Conservation (phyloP, 2,797 vertebrate species). For the Typhlichthys eigenmanni region DNA sequence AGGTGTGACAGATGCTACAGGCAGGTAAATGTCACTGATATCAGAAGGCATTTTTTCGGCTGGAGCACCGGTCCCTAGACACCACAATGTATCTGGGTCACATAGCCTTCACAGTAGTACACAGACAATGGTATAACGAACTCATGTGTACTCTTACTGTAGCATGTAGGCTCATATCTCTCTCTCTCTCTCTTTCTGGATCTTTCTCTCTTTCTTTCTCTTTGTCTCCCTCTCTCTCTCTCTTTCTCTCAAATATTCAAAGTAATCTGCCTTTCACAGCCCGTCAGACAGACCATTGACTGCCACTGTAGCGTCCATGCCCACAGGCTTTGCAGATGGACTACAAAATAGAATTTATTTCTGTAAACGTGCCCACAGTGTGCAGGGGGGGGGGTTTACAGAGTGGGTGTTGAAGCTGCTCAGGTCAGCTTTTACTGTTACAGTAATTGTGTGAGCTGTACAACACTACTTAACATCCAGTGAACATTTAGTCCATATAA, state of each 20-base stretch:
- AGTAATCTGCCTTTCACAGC: constrained; percentile 57
- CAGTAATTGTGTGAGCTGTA: constrained; percentile 44
- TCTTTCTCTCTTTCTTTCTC: not conserved
- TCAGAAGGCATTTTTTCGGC: constrained; percentile 55
- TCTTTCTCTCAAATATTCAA: constrained; percentile 8
- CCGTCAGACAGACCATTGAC: constrained; percentile 32
- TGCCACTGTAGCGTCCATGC: constrained; percentile 22
- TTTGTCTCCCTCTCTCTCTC: not conserved
- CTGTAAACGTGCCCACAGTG: constrained; percentile 39
- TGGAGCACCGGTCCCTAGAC: constrained; percentile 58
- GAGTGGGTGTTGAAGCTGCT: constrained; percentile 39
- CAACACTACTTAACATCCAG: constrained; percentile 56
- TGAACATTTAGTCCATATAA: constrained; percentile 44
- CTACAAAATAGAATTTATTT: constrained; percentile 39
- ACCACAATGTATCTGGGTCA: constrained; percentile 74
- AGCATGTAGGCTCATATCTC: constrained; percentile 42
- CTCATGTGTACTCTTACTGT: constrained; percentile 37
- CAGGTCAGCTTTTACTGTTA: constrained; percentile 45
- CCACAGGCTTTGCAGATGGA: constrained; percentile 19
- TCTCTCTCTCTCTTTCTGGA: not conserved
- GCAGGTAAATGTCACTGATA: constrained; percentile 70
- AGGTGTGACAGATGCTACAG: constrained; percentile 68
- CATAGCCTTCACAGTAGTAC: constrained; percentile 52
- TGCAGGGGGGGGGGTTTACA: constrained; percentile 5
- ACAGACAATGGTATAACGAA: constrained; percentile 53